Base-by-base conservation (phyloP, 2,888 invertebrate species). In the Eurois occulta region DNA sequence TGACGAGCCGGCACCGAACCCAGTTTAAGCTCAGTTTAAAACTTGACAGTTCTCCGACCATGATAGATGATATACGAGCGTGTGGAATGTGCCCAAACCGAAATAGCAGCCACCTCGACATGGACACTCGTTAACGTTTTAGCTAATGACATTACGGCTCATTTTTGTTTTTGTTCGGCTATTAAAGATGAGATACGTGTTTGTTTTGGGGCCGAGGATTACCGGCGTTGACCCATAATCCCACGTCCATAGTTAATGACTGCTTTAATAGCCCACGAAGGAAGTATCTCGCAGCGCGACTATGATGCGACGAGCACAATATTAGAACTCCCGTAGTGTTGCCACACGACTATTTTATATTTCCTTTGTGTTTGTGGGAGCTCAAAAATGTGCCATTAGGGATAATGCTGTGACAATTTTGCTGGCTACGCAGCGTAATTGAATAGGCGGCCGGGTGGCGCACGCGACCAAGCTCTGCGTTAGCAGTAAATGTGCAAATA, bases 371-470 rank as follows among this genome's bases (percentile, higher is more conserved):
- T 95, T 95, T 95, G 94, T 93, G 93, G 92, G 89, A 92, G 94
- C 93, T 94, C 93, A 95, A 93, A 94, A 94, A 92, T 92, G 91
- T 91, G 92, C 94, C 95, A 96, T 96, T 96, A 96, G 92, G 94
- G 94, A 92, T 92, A 94, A 93, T 91, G 92, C 94, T 91, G 90
- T 93, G 95, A 95, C 96, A 95, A 94, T 95, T 94, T 94, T 90
- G 95, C 92, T 94, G 92, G 91, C 91, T 91, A 91, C 88, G 91
- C 87, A 90, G 73, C 91, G 91, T 96, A 96, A 96, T 96, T 96
- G 95, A 96, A 96, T 95, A 94, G 95, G 95, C 95, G 95, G 93
- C 91, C 93, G 94, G 94, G 94, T 93, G 93, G 86, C 89, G 91
- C 96, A 95, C 96, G 95, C 95, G 96, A 93, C 95, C 92, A 85